These are phyloP conservation scores for Poicephalus gulielmi DNA, from an alignment of 2,113 vertebrate species.

Conservation along the genomic window DNA sequence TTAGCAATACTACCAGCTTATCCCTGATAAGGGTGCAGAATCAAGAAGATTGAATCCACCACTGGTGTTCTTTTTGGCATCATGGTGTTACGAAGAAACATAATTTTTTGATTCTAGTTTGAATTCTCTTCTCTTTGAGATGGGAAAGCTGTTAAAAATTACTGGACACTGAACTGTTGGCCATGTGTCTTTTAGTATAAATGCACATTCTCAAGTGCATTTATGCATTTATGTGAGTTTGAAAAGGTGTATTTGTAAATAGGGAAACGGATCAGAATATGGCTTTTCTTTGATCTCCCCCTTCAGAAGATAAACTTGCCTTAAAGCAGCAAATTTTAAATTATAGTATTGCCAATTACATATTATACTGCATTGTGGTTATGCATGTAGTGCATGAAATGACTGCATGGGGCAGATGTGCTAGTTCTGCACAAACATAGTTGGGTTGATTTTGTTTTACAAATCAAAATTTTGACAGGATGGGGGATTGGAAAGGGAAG, in stretches of 20 bases:
- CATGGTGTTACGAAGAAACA: background rate
- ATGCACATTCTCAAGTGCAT: background rate
- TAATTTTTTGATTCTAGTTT: background rate
- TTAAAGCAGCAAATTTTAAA: background rate
- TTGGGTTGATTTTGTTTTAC: background rate
- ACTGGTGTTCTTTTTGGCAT: background rate
- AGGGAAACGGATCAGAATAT: background rate
- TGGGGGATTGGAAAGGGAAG: background rate
- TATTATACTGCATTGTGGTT: background rate
- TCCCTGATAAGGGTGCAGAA: background rate
- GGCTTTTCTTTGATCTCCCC: background rate
- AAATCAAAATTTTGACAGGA: background rate
- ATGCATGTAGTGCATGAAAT: background rate
- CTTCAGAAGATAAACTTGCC: background rate
- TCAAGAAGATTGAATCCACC: background rate
- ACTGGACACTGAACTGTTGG: background rate
- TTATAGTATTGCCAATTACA: background rate
- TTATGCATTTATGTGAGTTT: background rate
- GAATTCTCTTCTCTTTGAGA: background rate
- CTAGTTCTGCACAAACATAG: background rate
- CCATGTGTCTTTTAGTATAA: background rate
- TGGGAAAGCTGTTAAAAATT: background rate
- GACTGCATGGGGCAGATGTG: background rate
- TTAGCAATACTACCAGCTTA: conserved; percentile 11
- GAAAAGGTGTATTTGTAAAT: background rate